Conservation (phyloP, 2,113 vertebrate species). For the Antechinus flavipes region DNA sequence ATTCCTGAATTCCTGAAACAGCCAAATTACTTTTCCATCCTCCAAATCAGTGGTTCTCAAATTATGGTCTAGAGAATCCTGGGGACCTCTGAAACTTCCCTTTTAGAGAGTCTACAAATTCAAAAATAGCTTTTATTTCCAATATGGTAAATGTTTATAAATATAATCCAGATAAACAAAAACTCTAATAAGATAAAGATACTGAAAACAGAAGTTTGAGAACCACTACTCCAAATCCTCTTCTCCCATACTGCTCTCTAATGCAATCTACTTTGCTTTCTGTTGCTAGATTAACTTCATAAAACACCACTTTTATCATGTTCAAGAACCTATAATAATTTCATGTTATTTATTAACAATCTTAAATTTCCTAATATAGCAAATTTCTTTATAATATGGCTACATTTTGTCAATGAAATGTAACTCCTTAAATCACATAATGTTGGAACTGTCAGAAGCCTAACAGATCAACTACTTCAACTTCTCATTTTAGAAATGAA, state of each 20-base stretch:
- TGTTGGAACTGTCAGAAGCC: background rate
- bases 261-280: constrained; percentile 1
- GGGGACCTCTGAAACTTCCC: too few species aligned
- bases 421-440: background rate
- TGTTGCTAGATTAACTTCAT: constrained; percentile 22
- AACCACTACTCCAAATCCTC: background rate
- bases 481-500: background rate
- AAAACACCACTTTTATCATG: constrained; percentile 44
- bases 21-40: background rate
- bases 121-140: too few species aligned
- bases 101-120: too few species aligned
- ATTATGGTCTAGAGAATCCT: too few species aligned
- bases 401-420: background rate
- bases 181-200: too few species aligned
- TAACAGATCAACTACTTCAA: background rate
- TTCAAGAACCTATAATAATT: constrained; percentile 35
- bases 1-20: background rate
- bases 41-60: background rate
- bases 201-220: too few species aligned
- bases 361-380: background rate
- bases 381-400: background rate
- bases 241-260: background rate
- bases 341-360: constrained; percentile 25
- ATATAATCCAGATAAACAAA: too few species aligned
- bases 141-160: too few species aligned